phyloP scores from a whole-genome alignment of 2,797 vertebrate genomes.

The Anguilla megastoma region DNA sequence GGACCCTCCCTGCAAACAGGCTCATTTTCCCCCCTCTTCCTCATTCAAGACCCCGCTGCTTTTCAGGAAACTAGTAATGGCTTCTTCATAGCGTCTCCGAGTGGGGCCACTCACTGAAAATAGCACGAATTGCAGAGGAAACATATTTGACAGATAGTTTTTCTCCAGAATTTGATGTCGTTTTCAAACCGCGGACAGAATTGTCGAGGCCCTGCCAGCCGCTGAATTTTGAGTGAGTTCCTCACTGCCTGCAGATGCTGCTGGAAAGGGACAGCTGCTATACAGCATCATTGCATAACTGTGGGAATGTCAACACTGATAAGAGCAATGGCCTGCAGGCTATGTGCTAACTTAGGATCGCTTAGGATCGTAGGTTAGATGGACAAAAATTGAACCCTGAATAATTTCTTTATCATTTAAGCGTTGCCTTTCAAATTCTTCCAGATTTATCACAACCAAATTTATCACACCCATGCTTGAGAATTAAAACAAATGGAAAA shows the following conservation, averaged over 20 bases:
- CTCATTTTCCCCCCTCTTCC: slow-evolving; percentile 67
- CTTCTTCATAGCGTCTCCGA: slow-evolving; percentile 65
- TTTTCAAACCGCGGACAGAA: slow-evolving; percentile 14
- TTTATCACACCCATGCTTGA: slow-evolving; percentile 45
- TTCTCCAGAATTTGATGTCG: slow-evolving; percentile 31
- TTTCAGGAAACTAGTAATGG: slow-evolving; percentile 70
- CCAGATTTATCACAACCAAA: slow-evolving; percentile 37
- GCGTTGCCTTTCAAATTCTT: slow-evolving; percentile 50
- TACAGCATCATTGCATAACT: slow-evolving; percentile 29
- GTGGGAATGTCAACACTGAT: slow-evolving; percentile 40
- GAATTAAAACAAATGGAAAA: slow-evolving; percentile 64
- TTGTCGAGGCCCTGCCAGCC: slow-evolving; percentile 25
- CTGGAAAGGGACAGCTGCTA: slow-evolving; percentile 36
- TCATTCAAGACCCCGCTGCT: slow-evolving; percentile 67
- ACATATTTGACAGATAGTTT: slow-evolving; percentile 8
- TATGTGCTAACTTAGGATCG: neutral
- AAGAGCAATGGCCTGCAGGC: slow-evolving; percentile 31
- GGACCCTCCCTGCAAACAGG: slow-evolving; percentile 56
- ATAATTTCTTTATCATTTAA: slow-evolving; percentile 50
- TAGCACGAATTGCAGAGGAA: slow-evolving; percentile 50
- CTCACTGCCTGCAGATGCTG: slow-evolving; percentile 36
- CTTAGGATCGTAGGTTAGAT: neutral
- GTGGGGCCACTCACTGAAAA: slow-evolving; percentile 64
- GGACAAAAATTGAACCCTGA: neutral
- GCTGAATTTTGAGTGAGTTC: neutral